Evolutionary conservation across 2,797 vertebrate species (phyloP).

Genomic region (Hyperoplus lanceolatus): DNA sequence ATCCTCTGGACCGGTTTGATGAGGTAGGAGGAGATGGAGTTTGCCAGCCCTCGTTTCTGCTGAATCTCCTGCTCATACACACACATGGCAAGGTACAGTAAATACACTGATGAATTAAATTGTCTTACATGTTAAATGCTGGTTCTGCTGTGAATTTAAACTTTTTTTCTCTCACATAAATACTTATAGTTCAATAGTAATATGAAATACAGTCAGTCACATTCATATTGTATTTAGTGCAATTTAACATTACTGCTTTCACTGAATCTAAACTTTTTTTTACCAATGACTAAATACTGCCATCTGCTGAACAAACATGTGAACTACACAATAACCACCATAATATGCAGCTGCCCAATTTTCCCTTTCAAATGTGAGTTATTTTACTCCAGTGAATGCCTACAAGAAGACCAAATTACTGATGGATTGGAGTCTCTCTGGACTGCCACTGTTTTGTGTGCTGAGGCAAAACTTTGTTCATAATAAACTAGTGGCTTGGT

Average conservation of each 20-base stretch:
- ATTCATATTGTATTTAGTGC: too few relatives aligned
- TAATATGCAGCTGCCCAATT: background rate
- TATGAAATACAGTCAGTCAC: too few relatives aligned
- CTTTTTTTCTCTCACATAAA: background rate
- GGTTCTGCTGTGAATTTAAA: background rate
- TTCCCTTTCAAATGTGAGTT: background rate
- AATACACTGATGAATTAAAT: background rate
- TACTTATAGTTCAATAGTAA: too few relatives aligned
- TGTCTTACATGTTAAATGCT: background rate
- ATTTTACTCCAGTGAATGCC: background rate
- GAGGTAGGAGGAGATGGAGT: conserved; percentile 98
- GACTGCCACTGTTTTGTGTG: background rate
- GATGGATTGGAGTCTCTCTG: background rate
- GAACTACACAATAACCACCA: conserved; percentile 14
- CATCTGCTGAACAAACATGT: conserved; percentile 56
- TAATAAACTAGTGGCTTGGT: background rate
- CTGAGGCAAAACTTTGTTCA: conserved; percentile 3
- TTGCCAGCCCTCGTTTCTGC: conserved; percentile 94
- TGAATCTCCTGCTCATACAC: conserved; percentile 91
- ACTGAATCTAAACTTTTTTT: too few relatives aligned
- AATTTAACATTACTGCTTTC: too few relatives aligned
- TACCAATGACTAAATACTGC: conserved; percentile 23
- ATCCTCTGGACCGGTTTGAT: conserved; percentile 99
- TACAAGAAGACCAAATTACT: background rate
- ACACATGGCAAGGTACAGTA: conserved; percentile 6